Base-by-base conservation (phyloP, 1,140 invertebrate species). In the Piezodorus guildinii region DNA sequence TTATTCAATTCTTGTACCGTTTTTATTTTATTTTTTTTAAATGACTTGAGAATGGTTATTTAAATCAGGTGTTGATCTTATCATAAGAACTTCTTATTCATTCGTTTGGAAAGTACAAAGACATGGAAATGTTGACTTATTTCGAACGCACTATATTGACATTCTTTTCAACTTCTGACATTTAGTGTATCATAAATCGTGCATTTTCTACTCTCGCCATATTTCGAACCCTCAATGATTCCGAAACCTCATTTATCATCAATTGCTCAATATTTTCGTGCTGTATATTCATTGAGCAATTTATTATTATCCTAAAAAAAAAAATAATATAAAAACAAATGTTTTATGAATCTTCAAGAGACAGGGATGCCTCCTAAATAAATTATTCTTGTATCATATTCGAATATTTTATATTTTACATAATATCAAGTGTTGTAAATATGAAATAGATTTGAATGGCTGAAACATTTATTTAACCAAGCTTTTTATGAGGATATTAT, bases 351-450 rank as follows among this genome's bases (percentile, higher is more conserved):
- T 43, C 27, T n/a, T 27, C n/a, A 63, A 56, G 30, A 46, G 63
- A 49, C 56, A 64, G 56, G 56, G 43, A 56, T 56, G 23, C 52
- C 52, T 56, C 52, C 10, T 49, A 60, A 64, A 45, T 62, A 64
- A 64, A 64, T 64, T 64, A 64, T 64, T 64, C 63, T 64, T 64
- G 54, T 64, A 64, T 60, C n/a, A 52, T 64, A 58, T 64, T 64
- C 39, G 23, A 49, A 49, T 64, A 64, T 56, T 58, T 61, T 64
- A 64, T 64, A 64, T 64, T 64, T 64, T 64, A 64, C 34, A 64
- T 64, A 64, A 45, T 43, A 23, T 39, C 46, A 56, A 27, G 15
- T 56, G 52, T 56, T 56, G 52, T 56, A 56, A 16, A 56, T 56
- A 56, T 56, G 9, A 56, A 56, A 23, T 23, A 56, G 23, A 56